Percentiles rank a stretch among this genome's conserved stretches.
Conservation (phyloP, 1,140 invertebrate genomes). For the Philopotamus ludificatus region DNA sequence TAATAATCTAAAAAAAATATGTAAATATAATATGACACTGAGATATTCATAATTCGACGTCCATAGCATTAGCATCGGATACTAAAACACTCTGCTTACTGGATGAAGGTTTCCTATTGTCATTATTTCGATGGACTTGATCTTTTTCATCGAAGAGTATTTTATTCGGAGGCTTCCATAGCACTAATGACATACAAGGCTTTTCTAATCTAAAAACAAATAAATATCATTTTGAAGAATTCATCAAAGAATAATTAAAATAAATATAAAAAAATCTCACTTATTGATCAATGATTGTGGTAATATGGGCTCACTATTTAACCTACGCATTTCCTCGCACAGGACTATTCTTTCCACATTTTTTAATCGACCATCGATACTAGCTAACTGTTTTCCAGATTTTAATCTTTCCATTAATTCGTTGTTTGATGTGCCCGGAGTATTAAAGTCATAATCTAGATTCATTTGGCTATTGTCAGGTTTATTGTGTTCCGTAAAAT, state of each 20-base stretch:
- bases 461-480: conserved; percentile 23
- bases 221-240: conserved; percentile 16
- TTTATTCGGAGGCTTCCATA: conserved; percentile 70
- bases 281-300: conserved; percentile 62
- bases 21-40: too few species aligned
- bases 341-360: conserved; percentile 60
- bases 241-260: background rate
- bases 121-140: conserved; percentile 19
- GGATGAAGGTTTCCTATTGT: conserved; percentile 3
- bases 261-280: conserved; percentile 44
- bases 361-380: conserved; percentile 55
- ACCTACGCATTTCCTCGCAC: conserved; percentile 68
- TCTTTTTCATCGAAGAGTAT: conserved; percentile 40
- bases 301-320: conserved; percentile 62
- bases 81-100: conserved; percentile 31
- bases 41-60: conserved; percentile 32
- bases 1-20: too few species aligned
- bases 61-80: conserved; percentile 25
- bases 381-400: conserved; percentile 41
- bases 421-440: too few species aligned
- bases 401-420: conserved; percentile 44
- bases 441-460: background rate
- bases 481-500: conserved; percentile 47
- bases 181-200: conserved; percentile 72
- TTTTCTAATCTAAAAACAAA: conserved; percentile 57